Conservation (phyloP, 2,888 invertebrate genomes). For the Heliconius ismenius region DNA sequence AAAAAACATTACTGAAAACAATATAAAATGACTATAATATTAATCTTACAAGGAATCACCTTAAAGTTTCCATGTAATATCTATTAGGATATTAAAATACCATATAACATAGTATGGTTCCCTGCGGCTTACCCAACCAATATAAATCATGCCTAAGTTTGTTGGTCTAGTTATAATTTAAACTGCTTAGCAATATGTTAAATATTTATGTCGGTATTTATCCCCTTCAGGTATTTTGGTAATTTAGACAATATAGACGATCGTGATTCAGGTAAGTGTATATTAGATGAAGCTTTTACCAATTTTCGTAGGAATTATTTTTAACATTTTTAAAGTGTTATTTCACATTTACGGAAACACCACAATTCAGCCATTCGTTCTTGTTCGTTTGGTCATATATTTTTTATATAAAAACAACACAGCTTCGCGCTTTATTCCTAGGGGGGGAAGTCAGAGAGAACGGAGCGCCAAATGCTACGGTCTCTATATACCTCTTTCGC, state of each 20-base stretch:
- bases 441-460: too few species aligned
- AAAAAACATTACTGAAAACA: neutral
- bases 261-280: neutral
- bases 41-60: conserved; percentile 20
- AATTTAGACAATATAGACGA: conserved; percentile 16
- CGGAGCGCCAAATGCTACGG: too few species aligned
- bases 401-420: too few species aligned
- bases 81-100: conserved; percentile 61
- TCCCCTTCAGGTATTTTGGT: conserved; percentile 25
- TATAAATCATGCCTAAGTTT: conserved; percentile 65
- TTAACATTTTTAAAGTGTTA: too few species aligned
- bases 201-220: conserved; percentile 46
- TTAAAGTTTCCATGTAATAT: conserved; percentile 50
- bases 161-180: conserved; percentile 61
- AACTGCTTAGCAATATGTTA: conserved; percentile 57
- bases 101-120: conserved; percentile 54
- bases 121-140: conserved; percentile 60
- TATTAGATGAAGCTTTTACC: neutral
- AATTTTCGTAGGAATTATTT: neutral
- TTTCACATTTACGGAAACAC: too few species aligned
- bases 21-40: neutral
- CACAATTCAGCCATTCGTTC: too few species aligned
- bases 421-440: too few species aligned
- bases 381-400: too few species aligned
- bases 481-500: too few species aligned